phyloP scores from a whole-genome alignment of 2,888 invertebrate species.

The Hypomecis atomaria region DNA sequence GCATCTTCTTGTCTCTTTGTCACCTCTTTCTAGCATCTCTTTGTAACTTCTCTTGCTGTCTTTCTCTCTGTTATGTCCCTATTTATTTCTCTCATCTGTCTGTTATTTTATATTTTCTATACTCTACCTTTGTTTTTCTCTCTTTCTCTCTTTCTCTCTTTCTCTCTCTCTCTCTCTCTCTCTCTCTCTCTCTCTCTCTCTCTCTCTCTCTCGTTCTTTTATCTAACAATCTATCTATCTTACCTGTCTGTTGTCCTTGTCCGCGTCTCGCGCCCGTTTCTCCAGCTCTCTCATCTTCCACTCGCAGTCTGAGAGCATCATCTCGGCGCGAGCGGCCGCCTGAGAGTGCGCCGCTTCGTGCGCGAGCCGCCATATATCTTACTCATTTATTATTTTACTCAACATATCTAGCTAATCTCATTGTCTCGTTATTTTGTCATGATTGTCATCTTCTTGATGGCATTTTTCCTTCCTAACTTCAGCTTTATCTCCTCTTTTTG shows the following conservation, averaged over 20 bases:
- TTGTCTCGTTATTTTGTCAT: too few species aligned
- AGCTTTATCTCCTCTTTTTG: too few species aligned
- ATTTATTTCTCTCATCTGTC: too few species aligned
- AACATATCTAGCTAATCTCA: too few species aligned
- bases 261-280: slow-evolving; percentile 88
- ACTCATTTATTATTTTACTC: too few species aligned
- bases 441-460: too few species aligned
- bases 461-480: too few species aligned
- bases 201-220: background rate
- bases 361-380: slow-evolving; percentile 88
- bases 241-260: slow-evolving; percentile 82
- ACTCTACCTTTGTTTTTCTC: too few species aligned
- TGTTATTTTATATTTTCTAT: background rate
- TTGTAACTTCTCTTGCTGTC: too few species aligned
- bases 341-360: slow-evolving; percentile 88
- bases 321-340: slow-evolving; percentile 88
- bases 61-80: background rate
- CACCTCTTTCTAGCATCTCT: too few species aligned
- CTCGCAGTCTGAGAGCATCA: slow-evolving; percentile 91
- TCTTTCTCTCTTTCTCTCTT: too few species aligned
- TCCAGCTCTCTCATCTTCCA: slow-evolving; percentile 93
- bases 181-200: background rate
- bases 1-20: slow-evolving; percentile 87
- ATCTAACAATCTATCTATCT: background rate
- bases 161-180: too few species aligned